A percentile compares a stretch with the other conserved stretches of the same genome.
phyloP scores from a whole-genome alignment of 2,888 invertebrate species.

The Tachina fera region DNA sequence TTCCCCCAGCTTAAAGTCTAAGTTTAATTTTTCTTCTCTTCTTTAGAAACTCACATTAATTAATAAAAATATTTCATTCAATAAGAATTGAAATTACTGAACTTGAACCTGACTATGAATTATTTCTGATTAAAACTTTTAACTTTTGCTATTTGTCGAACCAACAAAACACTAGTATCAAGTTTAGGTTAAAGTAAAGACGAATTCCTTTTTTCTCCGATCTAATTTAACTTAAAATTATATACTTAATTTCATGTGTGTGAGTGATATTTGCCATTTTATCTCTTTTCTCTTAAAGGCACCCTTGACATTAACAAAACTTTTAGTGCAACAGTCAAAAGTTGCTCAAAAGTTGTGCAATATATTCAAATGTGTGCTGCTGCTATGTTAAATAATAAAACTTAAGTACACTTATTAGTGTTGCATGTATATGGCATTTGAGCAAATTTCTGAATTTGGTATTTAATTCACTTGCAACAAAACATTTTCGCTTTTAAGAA shows the following conservation, averaged over 20 bases:
- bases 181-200: too few species aligned
- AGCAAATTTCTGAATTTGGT: not conserved
- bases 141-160: too few species aligned
- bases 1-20: too few species aligned
- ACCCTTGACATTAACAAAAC: slow-evolving; percentile 45
- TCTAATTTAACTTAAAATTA: too few species aligned
- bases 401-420: not conserved
- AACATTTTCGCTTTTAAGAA: not conserved
- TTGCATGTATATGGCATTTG: not conserved
- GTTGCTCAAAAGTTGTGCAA: not conserved
- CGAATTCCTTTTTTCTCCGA: not conserved
- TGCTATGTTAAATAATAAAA: not conserved
- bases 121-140: too few species aligned
- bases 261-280: not conserved
- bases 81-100: too few species aligned
- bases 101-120: too few species aligned
- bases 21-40: too few species aligned
- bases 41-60: too few species aligned
- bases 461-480: not conserved
- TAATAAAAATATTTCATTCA: too few species aligned
- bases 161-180: too few species aligned
- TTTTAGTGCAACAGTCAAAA: slow-evolving; percentile 18
- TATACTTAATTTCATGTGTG: not conserved
- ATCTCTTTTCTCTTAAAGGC: slow-evolving; percentile 1
- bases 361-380: not conserved